Base-by-base conservation (phyloP, 2,797 vertebrate species). In the Octomys mimax region DNA sequence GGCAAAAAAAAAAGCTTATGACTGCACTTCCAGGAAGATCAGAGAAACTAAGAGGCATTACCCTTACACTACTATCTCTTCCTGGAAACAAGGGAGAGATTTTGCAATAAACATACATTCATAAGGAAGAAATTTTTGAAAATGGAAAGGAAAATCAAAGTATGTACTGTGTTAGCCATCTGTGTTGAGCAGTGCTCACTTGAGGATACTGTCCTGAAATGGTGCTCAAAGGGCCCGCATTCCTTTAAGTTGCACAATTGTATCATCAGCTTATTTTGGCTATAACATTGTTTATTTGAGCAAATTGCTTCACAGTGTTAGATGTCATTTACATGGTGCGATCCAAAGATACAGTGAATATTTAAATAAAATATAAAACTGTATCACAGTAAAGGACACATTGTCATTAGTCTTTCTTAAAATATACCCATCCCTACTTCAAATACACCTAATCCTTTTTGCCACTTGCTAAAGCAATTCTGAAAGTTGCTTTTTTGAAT, bases 21-120 rank as follows among this genome's bases (percentile, higher is more conserved):
- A 49, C 70, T 93, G 13, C 18, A 21, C 52, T 66, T 91, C 22
- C 77, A 78, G 59, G 54, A 95, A 54, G 89, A 49, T 59, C 46
- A 36, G 82, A 46, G 52, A 9, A 24, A 2, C 80, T 39, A 39
- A 86, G 10, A 31, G 2, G 16, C 70, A 75, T 85, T 75, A 81
- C 22, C 22, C n/a, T 39, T 71, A 21, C 49, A 77, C 26, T 39
- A 5, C 64, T 64, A 87, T 66, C 28, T 92, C 61, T 71, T 22
- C 42, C 46, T 14, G 83, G 80, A 92, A 89, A 26, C 16, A 73
- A 21, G 68, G 62, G 22, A 78, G 33, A 84, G 6, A 21, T 79
- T 97, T 93, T 89, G 31, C 84, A 87, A 73, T 78, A 91, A 54
- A 92, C 75, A 33, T 14, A 57, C 1, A 42, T 52, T 91, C 21